Percentiles rank a stretch among this genome's conserved stretches.
These are phyloP conservation scores for Bruchidius siliquastri DNA, from an alignment of 2,888 invertebrate species.

Conservation along the genomic window DNA sequence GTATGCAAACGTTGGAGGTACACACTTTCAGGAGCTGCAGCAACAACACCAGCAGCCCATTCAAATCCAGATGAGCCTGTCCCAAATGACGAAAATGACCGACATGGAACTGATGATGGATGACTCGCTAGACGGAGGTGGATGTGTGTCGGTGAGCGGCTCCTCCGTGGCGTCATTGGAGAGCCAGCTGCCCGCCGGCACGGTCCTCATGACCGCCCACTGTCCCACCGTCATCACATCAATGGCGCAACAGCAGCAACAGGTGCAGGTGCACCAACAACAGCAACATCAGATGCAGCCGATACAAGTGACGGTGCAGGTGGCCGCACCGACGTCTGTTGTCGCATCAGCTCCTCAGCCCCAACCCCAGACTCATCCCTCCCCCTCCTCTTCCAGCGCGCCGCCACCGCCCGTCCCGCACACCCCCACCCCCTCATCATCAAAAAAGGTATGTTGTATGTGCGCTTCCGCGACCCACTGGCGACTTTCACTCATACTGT, in stretches of 20 bases:
- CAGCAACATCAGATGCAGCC: conserved; percentile 44
- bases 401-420: not conserved
- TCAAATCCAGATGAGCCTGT: conserved; percentile 37
- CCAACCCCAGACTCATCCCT: not conserved
- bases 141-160: not conserved
- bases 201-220: not conserved
- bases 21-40: not conserved
- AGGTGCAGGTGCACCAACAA: conserved; percentile 44
- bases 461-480: not conserved
- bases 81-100: conserved; percentile 58
- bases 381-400: conserved; percentile 1
- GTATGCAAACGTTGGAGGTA: not conserved
- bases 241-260: conserved; percentile 50
- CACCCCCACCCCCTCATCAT: conserved; percentile 15
- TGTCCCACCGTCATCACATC: not conserved
- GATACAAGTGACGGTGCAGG: conserved; percentile 42
- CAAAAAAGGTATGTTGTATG: conserved; percentile 21
- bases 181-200: not conserved
- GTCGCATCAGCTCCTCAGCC: not conserved
- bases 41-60: not conserved
- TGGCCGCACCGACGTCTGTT: not conserved
- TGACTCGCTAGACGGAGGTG: conserved; percentile 73
- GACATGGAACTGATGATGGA: conserved; percentile 66
- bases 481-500: too few relatives aligned
- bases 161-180: not conserved